A percentile compares a stretch with the other conserved stretches of the same genome.
phyloP scores from a whole-genome alignment of 2,888 invertebrate genomes.

The Cryptocheilus praepositus region DNA sequence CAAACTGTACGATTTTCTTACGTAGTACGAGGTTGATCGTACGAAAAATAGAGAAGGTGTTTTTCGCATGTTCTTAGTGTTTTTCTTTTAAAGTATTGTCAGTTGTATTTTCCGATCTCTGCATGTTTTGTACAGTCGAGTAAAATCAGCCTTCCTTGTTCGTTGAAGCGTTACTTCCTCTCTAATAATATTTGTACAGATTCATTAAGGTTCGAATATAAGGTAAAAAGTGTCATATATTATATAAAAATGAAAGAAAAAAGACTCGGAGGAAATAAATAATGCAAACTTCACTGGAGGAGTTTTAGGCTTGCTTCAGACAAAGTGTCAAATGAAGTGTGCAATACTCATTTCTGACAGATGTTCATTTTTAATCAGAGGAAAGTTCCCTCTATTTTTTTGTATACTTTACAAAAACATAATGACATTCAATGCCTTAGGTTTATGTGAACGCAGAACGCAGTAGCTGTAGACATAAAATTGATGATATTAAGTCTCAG shows the following conservation, averaged over 20 bases:
- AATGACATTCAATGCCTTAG: conserved; percentile 51
- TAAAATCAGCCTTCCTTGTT: no score
- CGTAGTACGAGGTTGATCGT: neutral
- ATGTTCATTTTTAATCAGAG: conserved; percentile 25
- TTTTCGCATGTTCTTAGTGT: neutral
- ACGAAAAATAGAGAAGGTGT: neutral
- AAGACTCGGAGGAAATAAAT: conserved; percentile 38
- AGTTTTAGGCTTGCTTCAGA: conserved; percentile 3
- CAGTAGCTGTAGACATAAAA: conserved; percentile 55
- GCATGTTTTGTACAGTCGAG: no score
- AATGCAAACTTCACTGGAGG: conserved; percentile 29
- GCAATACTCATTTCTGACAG: conserved; percentile 37
- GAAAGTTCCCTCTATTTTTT: conserved; percentile 37
- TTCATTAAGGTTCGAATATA: no score
- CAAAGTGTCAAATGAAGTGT: conserved; percentile 30
- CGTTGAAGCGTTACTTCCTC: no score
- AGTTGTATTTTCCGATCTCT: neutral
- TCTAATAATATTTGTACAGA: no score
- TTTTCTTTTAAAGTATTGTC: neutral
- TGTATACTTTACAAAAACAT: conserved; percentile 49
- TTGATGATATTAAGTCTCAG: conserved; percentile 68
- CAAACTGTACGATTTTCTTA: neutral
- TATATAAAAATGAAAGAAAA: conserved; percentile 27
- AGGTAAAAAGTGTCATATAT: neutral
- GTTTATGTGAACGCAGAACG: conserved; percentile 55